Evolutionary conservation across 1,140 invertebrate species (phyloP).

Genomic region (Sitophilus oryzae): DNA sequence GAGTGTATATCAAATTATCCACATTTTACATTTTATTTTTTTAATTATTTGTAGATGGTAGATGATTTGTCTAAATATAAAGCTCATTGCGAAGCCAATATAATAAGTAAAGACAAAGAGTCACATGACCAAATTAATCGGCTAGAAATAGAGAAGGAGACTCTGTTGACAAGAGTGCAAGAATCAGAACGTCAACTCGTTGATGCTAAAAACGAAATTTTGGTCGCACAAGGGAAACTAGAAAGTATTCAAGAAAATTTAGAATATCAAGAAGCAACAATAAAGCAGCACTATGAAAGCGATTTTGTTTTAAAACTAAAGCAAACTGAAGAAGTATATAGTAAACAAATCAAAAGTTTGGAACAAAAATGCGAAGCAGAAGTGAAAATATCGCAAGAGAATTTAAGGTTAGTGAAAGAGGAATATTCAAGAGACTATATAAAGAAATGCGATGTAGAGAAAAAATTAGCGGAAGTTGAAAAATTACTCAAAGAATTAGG

Average conservation of each 20-base stretch:
- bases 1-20: no score
- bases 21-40: no score
- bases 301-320: conserved; percentile 28
- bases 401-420: conserved; percentile 11
- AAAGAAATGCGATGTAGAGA: conserved; percentile 27
- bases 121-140: conserved; percentile 34
- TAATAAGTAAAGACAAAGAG: conserved; percentile 32
- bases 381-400: conserved; percentile 14
- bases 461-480: conserved; percentile 22
- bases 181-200: conserved; percentile 20
- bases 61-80: conserved; percentile 18
- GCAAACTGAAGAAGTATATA: conserved; percentile 40
- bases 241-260: conserved; percentile 14
- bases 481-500: conserved; percentile 36
- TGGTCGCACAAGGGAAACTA: conserved; percentile 37
- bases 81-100: conserved; percentile 16
- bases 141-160: conserved; percentile 40
- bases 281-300: conserved; percentile 20
- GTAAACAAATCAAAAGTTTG: conserved; percentile 25
- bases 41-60: conserved; percentile 4
- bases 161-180: conserved; percentile 29
- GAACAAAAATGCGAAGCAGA: conserved; percentile 31
- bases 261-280: conserved; percentile 13
- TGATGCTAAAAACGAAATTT: conserved; percentile 42
- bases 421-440: conserved; percentile 30